These are phyloP conservation scores for Alentia gelatinosa DNA, from an alignment of 2,888 invertebrate genomes.

Conservation along the genomic window DNA sequence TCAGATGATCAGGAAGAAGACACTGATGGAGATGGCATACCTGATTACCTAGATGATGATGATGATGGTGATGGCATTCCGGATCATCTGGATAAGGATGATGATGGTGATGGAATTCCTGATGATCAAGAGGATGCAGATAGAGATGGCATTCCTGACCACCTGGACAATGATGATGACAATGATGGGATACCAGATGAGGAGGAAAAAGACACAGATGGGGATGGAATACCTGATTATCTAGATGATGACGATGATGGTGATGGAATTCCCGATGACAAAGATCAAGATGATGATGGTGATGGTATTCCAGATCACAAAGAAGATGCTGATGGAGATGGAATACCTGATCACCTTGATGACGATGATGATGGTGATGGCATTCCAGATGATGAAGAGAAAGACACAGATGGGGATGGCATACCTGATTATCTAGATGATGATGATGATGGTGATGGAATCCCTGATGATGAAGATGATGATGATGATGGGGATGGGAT, in stretches of 20 bases:
- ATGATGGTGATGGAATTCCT: constrained; percentile 70
- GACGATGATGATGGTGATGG: constrained; percentile 68
- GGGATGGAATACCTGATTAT: constrained; percentile 67
- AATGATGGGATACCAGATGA: constrained; percentile 73
- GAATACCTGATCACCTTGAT: constrained; percentile 65
- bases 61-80: constrained; percentile 68
- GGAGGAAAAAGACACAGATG: constrained; percentile 61
- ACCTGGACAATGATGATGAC: constrained; percentile 70
- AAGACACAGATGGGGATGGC: constrained; percentile 72
- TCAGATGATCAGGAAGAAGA: constrained; percentile 63
- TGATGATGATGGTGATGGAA: constrained; percentile 70
- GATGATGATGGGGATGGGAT: constrained; percentile 67
- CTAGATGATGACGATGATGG: constrained; percentile 64
- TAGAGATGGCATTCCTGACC: constrained; percentile 72
- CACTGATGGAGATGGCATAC: constrained; percentile 77
- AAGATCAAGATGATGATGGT: constrained; percentile 72
- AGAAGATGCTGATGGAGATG: constrained; percentile 68
- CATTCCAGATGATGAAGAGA: constrained; percentile 70
- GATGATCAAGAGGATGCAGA: constrained; percentile 70
- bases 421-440: constrained; percentile 68
- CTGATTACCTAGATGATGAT: constrained; percentile 68
- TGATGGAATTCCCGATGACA: constrained; percentile 74
- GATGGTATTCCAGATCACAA: constrained; percentile 67
- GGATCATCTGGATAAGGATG: constrained; percentile 58
- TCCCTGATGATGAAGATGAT: constrained; percentile 63